These are phyloP conservation scores for Porites evermanni DNA, from an alignment of 92 coral and sea anemone genomes.

Conservation along the genomic window DNA sequence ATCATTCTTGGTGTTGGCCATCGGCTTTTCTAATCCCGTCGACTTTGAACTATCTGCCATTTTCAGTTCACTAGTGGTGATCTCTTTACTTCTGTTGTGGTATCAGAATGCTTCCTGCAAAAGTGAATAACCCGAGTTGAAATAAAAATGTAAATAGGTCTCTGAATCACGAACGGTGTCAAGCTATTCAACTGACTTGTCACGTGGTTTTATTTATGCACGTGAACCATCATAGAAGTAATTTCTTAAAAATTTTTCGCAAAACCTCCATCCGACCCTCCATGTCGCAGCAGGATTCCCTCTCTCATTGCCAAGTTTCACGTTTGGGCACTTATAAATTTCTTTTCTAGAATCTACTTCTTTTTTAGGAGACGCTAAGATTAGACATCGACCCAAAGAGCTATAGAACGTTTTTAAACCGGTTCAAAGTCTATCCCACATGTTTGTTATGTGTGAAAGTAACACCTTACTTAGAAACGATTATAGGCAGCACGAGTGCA, in stretches of 20 bases:
- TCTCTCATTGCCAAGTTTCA: neutral
- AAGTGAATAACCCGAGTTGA: constrained; percentile 25
- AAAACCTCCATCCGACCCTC: too few relatives aligned
- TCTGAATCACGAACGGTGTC: constrained; percentile 8
- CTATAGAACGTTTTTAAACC: constrained; percentile 2
- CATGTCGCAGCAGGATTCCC: neutral
- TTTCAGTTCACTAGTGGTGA: neutral
- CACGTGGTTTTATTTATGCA: constrained; percentile 18
- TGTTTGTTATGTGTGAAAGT: constrained; percentile 16
- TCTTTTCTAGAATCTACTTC: neutral
- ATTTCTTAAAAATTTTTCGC: neutral
- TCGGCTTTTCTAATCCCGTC: constrained; percentile 15
- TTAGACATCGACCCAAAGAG: neutral
- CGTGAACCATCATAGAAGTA: neutral
- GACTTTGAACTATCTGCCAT: constrained; percentile 42
- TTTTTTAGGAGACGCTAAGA: neutral
- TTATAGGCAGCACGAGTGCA: neutral
- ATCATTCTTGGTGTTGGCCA: constrained; percentile 33
- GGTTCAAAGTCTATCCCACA: constrained; percentile 25
- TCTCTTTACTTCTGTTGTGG: neutral
- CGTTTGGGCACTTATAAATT: neutral
- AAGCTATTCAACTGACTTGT: constrained; percentile 1
- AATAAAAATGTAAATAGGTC: constrained; percentile 32
- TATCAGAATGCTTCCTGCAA: constrained; percentile 5
- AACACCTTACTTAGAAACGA: constrained; percentile 4